Base-by-base conservation (phyloP, 1,140 invertebrate species). In the Nasonia giraulti region DNA sequence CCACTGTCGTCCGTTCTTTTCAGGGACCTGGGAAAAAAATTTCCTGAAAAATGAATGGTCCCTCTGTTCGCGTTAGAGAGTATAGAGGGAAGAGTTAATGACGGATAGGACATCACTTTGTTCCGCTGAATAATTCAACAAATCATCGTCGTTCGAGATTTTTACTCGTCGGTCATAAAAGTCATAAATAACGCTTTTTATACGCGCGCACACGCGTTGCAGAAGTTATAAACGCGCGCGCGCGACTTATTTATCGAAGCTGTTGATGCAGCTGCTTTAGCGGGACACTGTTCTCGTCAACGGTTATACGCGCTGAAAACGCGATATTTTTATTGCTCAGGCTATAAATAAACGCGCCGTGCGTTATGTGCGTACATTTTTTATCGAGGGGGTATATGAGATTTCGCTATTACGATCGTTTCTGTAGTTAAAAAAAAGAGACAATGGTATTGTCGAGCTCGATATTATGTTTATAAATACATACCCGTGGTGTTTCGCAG, bases 41-140 rank as follows among this genome's bases (percentile, higher is more conserved):
- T 78, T 8, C 23, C 37, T 78, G 23, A 62, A 78, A 71, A 83
- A 40, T n/a, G n/a, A 81, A 71, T 47, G 17, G 69, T 23, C 27
- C 27, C 27, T 27, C 44, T 23, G 33, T 27, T 82, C 55, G 55
- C 17, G 17, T 20, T 7, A 5, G 20, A 62, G 2, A 37, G 4
- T 37, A 37, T 37, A 37, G 33, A 37, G 55, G 17, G 17, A 62
- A 62, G 8, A 10, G 40, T 40, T 66, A 82, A 82, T 40, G 20
- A 62, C 14, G 33, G 33, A 44, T 33, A 76, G 68, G 31, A 81
- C 69, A 33, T 81, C 68, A 40, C 20, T 27, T 74, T 33, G 69
- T 55, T 37, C 40, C 23, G 27, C 68, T 73, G 14, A 73, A 55
- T 7, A 81, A 73, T 73, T 55, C 23, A 55, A 81, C 44, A 77